These are phyloP conservation scores for Crocodylus rhombifer DNA, from an alignment of 2,797 vertebrate genomes.

Conservation along the genomic window DNA sequence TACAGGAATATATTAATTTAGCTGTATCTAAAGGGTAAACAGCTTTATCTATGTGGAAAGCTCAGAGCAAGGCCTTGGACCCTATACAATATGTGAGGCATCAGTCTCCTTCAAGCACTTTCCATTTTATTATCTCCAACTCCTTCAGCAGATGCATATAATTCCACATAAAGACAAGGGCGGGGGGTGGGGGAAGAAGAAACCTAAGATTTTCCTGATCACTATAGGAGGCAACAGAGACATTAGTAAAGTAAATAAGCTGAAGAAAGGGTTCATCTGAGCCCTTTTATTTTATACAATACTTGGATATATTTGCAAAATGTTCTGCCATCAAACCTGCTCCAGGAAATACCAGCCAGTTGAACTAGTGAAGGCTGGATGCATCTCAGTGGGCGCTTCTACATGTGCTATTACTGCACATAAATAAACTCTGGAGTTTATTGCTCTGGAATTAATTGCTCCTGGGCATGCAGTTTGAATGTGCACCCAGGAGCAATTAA, in stretches of 20 bases:
- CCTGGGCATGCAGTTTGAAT: too few relatives aligned
- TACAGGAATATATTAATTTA: not conserved
- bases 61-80: not conserved
- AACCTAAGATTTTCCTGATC: not conserved
- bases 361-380: not conserved
- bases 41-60: not conserved
- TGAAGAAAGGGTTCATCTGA: not conserved
- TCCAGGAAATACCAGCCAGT: not conserved
- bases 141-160: not conserved
- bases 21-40: not conserved
- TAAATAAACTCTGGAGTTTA: too few relatives aligned
- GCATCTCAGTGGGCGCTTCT: not conserved
- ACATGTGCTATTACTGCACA: too few relatives aligned
- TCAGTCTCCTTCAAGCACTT: not conserved
- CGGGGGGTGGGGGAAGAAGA: not conserved
- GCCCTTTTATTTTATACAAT: not conserved
- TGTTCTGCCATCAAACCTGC: not conserved
- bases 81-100: not conserved
- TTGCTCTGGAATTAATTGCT: too few relatives aligned
- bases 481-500: too few relatives aligned
- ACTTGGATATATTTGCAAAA: not conserved
- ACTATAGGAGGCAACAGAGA: not conserved
- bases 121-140: not conserved
- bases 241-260: not conserved
- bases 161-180: slow-evolving; percentile 2